phyloP scores from a whole-genome alignment of 2,797 vertebrate genomes.

The Acanthiza pusilla region DNA sequence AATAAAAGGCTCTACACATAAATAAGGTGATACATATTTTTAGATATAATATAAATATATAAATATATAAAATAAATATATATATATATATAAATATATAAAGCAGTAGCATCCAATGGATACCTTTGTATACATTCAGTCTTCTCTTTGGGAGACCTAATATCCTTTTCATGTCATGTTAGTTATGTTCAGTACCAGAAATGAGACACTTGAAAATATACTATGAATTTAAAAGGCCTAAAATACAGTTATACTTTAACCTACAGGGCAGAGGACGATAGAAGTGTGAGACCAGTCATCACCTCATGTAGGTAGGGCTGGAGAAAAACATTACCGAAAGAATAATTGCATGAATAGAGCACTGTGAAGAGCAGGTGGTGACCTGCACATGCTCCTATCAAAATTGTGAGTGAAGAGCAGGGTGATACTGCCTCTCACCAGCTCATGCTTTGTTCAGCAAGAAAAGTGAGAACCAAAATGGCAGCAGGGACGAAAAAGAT shows the following conservation, averaged over 20 bases:
- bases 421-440: background rate
- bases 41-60: background rate
- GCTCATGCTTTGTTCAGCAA: background rate
- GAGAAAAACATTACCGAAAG: background rate
- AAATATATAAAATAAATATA: too few relatives aligned
- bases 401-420: background rate
- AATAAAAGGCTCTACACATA: background rate
- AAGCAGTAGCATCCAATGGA: background rate
- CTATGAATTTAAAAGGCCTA: background rate
- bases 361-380: background rate
- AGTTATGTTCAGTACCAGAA: background rate
- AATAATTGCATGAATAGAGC: background rate
- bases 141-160: background rate
- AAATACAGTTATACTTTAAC: background rate
- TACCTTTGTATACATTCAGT: background rate
- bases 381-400: background rate
- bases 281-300: background rate
- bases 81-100: background rate
- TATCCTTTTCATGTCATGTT: background rate
- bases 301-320: background rate
- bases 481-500: background rate
- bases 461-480: background rate
- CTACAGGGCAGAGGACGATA: rapidly evolving
- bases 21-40: background rate
- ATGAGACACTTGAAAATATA: background rate